A percentile compares a stretch with the other conserved stretches of the same genome.
Evolutionary conservation across 2,888 invertebrate genomes (phyloP).

Genomic region (Suillia variegata): DNA sequence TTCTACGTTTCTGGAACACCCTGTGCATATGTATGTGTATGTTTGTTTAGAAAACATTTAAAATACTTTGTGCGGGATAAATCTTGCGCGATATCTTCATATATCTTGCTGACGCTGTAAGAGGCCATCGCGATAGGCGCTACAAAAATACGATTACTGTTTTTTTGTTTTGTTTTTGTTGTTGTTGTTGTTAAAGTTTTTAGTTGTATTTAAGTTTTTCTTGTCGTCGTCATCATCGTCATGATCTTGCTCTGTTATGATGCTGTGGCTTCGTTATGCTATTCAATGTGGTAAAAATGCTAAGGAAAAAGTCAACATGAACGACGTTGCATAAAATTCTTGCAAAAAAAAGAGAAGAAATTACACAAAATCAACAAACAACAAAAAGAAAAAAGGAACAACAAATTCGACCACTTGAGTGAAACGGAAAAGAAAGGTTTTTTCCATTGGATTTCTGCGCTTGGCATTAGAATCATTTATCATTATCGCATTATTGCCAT

Average conservation of each 20-base stretch:
- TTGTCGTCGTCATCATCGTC: not conserved
- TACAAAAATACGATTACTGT: slow-evolving; percentile 1
- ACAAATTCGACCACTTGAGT: too few relatives aligned
- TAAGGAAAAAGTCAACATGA: slow-evolving; percentile 7
- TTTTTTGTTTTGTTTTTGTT: not conserved
- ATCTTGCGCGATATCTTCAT: slow-evolving; percentile 24
- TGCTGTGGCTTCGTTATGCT: too few relatives aligned
- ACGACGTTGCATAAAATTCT: not conserved
- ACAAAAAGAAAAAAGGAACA: not conserved
- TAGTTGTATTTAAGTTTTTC: too few relatives aligned
- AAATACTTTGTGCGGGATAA: slow-evolving; percentile 16
- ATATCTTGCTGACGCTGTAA: slow-evolving; percentile 8
- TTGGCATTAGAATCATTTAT: slow-evolving; percentile 28
- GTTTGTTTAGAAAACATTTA: slow-evolving; percentile 1
- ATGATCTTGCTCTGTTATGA: not conserved
- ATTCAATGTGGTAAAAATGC: slow-evolving; percentile 2
- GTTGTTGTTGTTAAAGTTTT: too few relatives aligned
- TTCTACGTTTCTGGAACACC: too few relatives aligned
- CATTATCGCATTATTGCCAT: slow-evolving; percentile 29
- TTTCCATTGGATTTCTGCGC: not conserved
- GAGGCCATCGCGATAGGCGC: slow-evolving; percentile 19
- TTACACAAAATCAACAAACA: not conserved
- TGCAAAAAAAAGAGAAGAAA: not conserved
- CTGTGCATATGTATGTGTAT: too few relatives aligned
- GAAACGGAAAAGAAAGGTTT: not conserved